Evolutionary conservation across 2,888 invertebrate genomes (phyloP).

Genomic region (Parnassius smintheus): DNA sequence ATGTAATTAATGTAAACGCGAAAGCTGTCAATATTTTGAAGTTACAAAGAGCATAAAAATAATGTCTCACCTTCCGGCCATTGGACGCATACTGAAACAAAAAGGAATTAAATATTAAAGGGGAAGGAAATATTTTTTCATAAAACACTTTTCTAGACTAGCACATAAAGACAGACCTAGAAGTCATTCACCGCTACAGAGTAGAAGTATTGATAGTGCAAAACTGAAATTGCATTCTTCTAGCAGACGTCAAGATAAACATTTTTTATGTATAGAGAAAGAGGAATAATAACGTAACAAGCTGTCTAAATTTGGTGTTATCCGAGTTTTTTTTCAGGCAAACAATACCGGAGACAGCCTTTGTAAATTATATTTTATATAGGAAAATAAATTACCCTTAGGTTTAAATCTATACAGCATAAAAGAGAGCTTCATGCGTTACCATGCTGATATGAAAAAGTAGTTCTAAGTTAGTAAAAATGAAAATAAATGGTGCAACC

Average conservation of each 20-base stretch:
- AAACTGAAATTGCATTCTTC: slow-evolving; percentile 64
- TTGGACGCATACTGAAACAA: slow-evolving; percentile 93
- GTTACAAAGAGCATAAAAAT: slow-evolving; percentile 42
- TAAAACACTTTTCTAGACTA: slow-evolving; percentile 39
- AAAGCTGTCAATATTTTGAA: slow-evolving; percentile 58
- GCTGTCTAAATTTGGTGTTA: slow-evolving; percentile 62
- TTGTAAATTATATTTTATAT: slow-evolving; percentile 12
- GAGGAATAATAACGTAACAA: slow-evolving; percentile 56
- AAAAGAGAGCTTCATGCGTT: slow-evolving; percentile 22
- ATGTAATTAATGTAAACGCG: slow-evolving; percentile 66
- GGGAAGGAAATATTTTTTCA: background rate
- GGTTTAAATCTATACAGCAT: slow-evolving; percentile 10
- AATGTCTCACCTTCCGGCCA: slow-evolving; percentile 92
- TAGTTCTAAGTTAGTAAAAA: background rate
- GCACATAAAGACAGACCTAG: slow-evolving; percentile 62
- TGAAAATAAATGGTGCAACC: slow-evolving; percentile 3
- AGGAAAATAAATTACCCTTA: slow-evolving; percentile 2
- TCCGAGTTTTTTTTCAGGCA: slow-evolving; percentile 51
- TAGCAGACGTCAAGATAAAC: slow-evolving; percentile 54
- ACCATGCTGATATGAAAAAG: slow-evolving; percentile 14
- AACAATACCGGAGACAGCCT: slow-evolving; percentile 64
- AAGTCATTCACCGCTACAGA: slow-evolving; percentile 71
- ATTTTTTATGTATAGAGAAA: slow-evolving; percentile 43
- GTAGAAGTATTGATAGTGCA: slow-evolving; percentile 67
- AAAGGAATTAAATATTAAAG: slow-evolving; percentile 45